Conservation (phyloP, 2,888 invertebrate species). For the Deilephila elpenor region DNA sequence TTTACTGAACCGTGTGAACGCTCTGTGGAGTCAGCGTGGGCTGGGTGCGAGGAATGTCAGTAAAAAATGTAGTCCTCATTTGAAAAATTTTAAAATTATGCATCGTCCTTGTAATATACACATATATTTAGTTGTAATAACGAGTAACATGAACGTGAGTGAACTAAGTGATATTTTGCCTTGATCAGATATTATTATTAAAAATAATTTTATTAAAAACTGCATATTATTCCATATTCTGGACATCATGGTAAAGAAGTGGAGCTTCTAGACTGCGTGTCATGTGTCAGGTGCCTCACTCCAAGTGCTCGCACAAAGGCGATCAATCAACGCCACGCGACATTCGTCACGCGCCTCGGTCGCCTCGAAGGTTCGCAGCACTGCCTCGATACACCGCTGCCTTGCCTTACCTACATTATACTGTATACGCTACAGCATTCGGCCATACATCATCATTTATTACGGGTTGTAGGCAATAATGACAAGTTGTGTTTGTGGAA, state of each 20-base stretch:
- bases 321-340: constrained; percentile 21
- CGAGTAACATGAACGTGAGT: too few relatives aligned
- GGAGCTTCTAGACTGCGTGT: not conserved
- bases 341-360: constrained; percentile 10
- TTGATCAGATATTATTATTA: too few relatives aligned
- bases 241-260: not conserved
- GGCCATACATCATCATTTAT: constrained; percentile 5
- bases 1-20: too few relatives aligned
- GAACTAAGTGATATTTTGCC: too few relatives aligned
- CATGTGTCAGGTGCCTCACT: not conserved
- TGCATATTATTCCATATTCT: too few relatives aligned
- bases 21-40: too few relatives aligned
- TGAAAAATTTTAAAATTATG: constrained; percentile 17
- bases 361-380: too few relatives aligned
- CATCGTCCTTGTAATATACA: not conserved
- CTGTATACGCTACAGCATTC: too few relatives aligned
- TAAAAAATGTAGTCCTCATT: not conserved
- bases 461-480: not conserved
- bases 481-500: not conserved
- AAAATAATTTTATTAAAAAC: too few relatives aligned
- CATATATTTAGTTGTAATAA: too few relatives aligned
- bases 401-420: too few relatives aligned
- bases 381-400: too few relatives aligned
- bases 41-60: not conserved
- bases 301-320: not conserved